phyloP scores from a whole-genome alignment of 2,113 vertebrate species.

The Jaculus jaculus region DNA sequence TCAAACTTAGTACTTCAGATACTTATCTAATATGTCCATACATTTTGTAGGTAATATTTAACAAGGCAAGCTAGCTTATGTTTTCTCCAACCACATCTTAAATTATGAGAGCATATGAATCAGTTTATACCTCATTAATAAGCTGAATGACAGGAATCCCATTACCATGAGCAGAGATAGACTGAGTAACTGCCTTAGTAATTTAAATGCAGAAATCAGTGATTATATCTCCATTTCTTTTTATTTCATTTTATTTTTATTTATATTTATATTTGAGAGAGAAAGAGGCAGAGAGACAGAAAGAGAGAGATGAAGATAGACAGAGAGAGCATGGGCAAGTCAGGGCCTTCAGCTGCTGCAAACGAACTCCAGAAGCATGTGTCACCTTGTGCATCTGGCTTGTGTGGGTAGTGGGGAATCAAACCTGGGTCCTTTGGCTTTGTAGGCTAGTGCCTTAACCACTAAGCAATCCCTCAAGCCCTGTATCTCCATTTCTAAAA shows the following conservation, averaged over 20 bases:
- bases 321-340: too few species aligned
- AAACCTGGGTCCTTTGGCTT: too few species aligned
- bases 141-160: background rate
- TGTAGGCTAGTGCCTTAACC: too few species aligned
- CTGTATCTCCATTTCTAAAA: too few species aligned
- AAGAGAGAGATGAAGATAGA: too few species aligned
- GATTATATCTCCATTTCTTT: background rate
- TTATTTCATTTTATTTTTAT: background rate
- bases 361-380: too few species aligned
- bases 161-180: background rate
- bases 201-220: conserved; percentile 3
- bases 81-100: background rate
- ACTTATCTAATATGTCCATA: background rate
- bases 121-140: background rate
- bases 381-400: too few species aligned
- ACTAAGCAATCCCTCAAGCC: too few species aligned
- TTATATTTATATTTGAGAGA: too few species aligned
- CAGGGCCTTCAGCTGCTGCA: too few species aligned
- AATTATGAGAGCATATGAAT: background rate
- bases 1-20: conserved; percentile 32
- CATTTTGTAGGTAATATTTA: background rate
- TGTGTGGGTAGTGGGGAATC: too few species aligned
- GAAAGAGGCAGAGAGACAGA: too few species aligned
- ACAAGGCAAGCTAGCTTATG: background rate
- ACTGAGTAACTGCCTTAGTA: background rate